Conservation (phyloP, 2,797 vertebrate genomes). For the Hippopotamyrus pictus region DNA sequence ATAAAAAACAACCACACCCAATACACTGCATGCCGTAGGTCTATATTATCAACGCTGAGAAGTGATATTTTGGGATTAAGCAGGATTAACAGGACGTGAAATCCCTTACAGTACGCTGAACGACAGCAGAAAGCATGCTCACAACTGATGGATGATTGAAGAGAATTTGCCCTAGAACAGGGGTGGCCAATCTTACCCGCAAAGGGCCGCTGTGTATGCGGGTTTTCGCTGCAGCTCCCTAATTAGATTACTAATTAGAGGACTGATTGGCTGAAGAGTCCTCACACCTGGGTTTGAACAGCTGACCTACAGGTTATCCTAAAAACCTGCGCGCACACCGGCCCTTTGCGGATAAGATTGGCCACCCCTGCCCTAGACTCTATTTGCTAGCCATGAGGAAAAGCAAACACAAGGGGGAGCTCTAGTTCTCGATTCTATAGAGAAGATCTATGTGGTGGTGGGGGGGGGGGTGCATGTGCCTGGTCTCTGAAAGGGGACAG, state of each 20-base stretch:
- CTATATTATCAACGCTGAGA: neutral
- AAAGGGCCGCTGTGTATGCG: no score
- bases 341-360: no score
- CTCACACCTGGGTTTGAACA: no score
- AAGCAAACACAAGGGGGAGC: constrained; percentile 11
- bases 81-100: neutral
- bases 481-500: neutral
- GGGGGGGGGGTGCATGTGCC: neutral
- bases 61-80: neutral
- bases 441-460: neutral
- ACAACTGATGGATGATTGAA: neutral
- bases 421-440: neutral
- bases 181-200: no score
- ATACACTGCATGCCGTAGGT: neutral
- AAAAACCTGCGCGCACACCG: no score
- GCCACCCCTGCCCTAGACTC: neutral
- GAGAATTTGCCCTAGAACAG: neutral
- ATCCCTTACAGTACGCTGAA: neutral
- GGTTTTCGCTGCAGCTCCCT: no score
- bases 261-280: no score
- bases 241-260: no score
- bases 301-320: no score
- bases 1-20: neutral
- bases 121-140: neutral
- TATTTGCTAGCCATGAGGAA: neutral